Evolutionary conservation across 1,140 invertebrate genomes (phyloP), one percentile per base, ranked within the genome.

Genomic region (Hylyphantes graminicola): DNA sequence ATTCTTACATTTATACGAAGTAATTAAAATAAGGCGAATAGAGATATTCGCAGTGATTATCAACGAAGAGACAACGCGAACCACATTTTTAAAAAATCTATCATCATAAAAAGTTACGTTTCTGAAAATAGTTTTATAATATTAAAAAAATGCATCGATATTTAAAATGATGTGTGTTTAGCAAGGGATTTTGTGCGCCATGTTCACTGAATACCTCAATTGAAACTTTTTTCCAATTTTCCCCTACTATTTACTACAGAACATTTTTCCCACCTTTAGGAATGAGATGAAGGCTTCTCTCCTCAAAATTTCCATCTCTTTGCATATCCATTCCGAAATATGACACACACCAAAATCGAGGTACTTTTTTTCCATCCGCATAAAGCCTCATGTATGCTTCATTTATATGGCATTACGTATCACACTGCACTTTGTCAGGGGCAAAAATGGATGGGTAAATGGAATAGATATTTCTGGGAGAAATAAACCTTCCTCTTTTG

Each of bases 301-400:
- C 15, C 17, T 54, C n/a, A 35, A 73, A 57, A 73, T 73, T 50
- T 73, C 70, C 53, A 57, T 73, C 54, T 73, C 70, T 73, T 73
- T 73, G 54, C 70, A 73, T 73, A 73, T 73, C 53, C 50, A 55
- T 73, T 73, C 57, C 70, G 70, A 57, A 73, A 73, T n/a, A 21
- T 55, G 70, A 73, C 70, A 73, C 70, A 21, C 53, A 19, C 57
- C 12, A 50, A 73, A 55, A 57, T 21, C 9, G 53, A 17, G 54
- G 9, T 55, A 15, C 57, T 57, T 55, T 19, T 73, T 73, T 73
- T 55, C 70, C 7, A n/a, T 55, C 12, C 12, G 6, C 21, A 73
- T 54, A 15, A 68, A 68, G 48, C 67, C 35, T 68, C 67, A 48
- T 51, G 17, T 50, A 55, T 55, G 70, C 70, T 73, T 73, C 70